Evolutionary conservation across 53 echinoderm and acorn worm species (phyloP), one percentile per base, ranked within the genome.

Genomic region (Echinarachnius parma): DNA sequence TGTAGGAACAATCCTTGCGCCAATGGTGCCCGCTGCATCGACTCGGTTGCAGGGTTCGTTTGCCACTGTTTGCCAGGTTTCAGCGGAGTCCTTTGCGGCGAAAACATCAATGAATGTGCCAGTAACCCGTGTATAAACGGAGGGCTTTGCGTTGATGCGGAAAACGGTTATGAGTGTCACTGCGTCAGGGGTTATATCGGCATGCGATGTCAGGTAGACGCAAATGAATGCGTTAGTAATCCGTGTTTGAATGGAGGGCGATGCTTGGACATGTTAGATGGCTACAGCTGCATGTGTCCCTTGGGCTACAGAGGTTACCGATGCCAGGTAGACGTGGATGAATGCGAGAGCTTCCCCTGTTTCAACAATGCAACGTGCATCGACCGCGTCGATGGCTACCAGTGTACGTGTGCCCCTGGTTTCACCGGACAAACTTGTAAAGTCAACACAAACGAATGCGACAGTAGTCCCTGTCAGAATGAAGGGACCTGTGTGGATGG

Each of bases 401-500:
- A 25, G 10, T 98, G 98, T 52, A 54, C 65, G 5, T 98, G 98
- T 37, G 57, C 70, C 9, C 62, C 53, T 0, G 98, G 98, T 3
- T 98, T 88, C 60, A 74, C 35, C 11, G 98, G 98, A 2, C n/a
- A 10, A 28, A 48, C 66, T 9, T 98, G 98, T 63, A 74, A 84
- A 60, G 42, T 24, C 0, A 82, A 88, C 37, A 46, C 81, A 15
- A 66, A 98, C 35, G 98, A 98, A 64, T 98, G 98, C 42, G 28
- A 16, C 2, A 87, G 87, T 60, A 35, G 60, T 1, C 96, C 98
- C 21, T 98, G 98, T 77, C 35, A 31, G 47, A 85, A 98, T 86
- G 77, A 85, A 39, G 98, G 88, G 36, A 63, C 59, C 15, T 98
- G 98, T 55, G 65, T 98, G 4, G 98, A 98, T 27, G 70, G 87